A percentile compares a stretch with the other conserved stretches of the same genome.
Conservation (phyloP, 2,888 invertebrate species). For the Beris morrisii region DNA sequence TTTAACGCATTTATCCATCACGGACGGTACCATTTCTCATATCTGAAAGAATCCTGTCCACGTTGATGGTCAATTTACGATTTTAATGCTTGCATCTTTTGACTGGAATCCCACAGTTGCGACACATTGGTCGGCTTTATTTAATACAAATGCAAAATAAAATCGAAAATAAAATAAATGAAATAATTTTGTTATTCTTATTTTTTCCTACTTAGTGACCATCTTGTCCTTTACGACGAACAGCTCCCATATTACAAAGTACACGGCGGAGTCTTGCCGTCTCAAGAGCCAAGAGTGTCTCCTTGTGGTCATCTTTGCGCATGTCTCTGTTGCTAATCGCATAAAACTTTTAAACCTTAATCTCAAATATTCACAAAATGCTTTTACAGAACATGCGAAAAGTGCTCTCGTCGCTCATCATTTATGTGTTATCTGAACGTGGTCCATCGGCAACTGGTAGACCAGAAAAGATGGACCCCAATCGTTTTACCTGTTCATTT, state of each 20-base stretch:
- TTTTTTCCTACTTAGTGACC: constrained; percentile 9
- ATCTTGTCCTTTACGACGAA: constrained; percentile 8
- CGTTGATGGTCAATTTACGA: constrained; percentile 36
- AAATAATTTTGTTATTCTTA: constrained; percentile 21
- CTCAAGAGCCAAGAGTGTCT: not conserved
- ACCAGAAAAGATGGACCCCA: not conserved
- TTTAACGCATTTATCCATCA: constrained; percentile 21
- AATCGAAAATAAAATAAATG: not conserved
- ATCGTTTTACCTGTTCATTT: too few species aligned
- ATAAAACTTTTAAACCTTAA: constrained; percentile 38
- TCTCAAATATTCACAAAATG: constrained; percentile 36
- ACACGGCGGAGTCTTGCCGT: not conserved
- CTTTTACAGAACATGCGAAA: constrained; percentile 39
- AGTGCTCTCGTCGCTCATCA: constrained; percentile 41
- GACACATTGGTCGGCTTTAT: constrained; percentile 1
- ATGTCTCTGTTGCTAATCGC: constrained; percentile 38
- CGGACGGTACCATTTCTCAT: constrained; percentile 36
- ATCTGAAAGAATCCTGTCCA: constrained; percentile 33
- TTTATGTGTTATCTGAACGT: constrained; percentile 35
- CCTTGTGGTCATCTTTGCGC: constrained; percentile 33
- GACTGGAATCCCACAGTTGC: not conserved
- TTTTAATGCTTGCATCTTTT: constrained; percentile 30
- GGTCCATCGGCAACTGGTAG: not conserved
- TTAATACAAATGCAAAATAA: too few species aligned
- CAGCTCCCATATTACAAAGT: constrained; percentile 5